Percentiles rank a stretch among this genome's conserved stretches.
Conservation (phyloP, 2,797 vertebrate genomes). For the Artibeus lituratus region DNA sequence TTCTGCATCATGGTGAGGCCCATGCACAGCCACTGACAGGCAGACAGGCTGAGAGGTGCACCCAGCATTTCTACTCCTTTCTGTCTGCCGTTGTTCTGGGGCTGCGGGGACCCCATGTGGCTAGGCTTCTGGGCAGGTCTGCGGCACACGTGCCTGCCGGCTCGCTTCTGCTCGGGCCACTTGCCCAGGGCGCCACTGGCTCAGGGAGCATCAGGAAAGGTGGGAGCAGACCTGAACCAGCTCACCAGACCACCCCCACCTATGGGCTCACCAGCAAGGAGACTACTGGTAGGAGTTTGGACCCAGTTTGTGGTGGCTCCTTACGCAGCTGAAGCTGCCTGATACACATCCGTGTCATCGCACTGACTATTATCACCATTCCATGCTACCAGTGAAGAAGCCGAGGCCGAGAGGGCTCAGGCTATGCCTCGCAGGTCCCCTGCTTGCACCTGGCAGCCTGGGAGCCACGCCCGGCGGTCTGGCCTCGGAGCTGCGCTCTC, state of each 20-base stretch:
- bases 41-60: rapidly evolving
- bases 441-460: not conserved
- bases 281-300: rapidly evolving
- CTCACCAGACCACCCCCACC: not conserved
- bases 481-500: not conserved
- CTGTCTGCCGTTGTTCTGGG: too few species aligned
- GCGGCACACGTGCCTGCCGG: not conserved
- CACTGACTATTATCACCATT: not conserved
- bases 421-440: not conserved
- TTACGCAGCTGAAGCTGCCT: not conserved
- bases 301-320: not conserved
- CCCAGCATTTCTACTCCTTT: too few species aligned
- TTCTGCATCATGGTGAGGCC: too few species aligned
- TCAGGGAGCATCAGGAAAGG: not conserved
- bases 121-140: not conserved
- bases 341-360: rapidly evolving
- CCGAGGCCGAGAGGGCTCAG: not conserved
- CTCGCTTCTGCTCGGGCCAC: rapidly evolving
- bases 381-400: not conserved
- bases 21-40: rapidly evolving
- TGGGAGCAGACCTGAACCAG: too few species aligned
- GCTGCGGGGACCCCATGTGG: not conserved
- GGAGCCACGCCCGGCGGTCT: not conserved
- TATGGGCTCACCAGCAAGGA: not conserved
- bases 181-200: too few species aligned